A percentile compares a stretch with the other conserved stretches of the same genome.
Conservation (phyloP, 2,797 vertebrate species). For the Sciurus carolinensis region DNA sequence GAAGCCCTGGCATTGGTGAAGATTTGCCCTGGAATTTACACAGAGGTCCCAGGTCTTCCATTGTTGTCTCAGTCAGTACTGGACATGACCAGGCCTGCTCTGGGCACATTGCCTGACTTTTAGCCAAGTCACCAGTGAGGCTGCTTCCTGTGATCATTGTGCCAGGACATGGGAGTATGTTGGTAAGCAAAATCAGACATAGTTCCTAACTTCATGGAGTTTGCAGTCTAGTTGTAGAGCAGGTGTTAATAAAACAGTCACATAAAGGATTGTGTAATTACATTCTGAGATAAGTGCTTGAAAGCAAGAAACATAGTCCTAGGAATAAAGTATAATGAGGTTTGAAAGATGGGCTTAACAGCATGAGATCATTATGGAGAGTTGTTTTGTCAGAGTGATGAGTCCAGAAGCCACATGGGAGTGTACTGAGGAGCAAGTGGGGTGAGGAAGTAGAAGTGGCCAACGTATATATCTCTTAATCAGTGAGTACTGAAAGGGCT, state of each 20-base stretch:
- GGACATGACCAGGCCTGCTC: neutral
- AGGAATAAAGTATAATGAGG: constrained; percentile 66
- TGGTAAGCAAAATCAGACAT: constrained; percentile 31
- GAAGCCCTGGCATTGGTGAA: neutral
- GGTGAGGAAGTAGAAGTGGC: neutral
- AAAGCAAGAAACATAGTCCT: constrained; percentile 52
- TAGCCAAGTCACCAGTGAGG: neutral
- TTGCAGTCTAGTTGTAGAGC: constrained; percentile 18
- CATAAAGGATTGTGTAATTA: constrained; percentile 63
- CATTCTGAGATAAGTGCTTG: constrained; percentile 42
- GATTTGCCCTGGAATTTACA: neutral
- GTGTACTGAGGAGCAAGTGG: constrained; percentile 30
- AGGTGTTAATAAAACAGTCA: constrained; percentile 63
- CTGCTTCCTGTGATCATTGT: neutral
- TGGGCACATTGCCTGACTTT: constrained; percentile 40
- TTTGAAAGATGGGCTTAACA: constrained; percentile 71
- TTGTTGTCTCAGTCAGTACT: neutral
- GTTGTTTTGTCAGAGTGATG: constrained; percentile 65
- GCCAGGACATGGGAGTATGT: neutral
- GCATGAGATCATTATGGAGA: constrained; percentile 53
- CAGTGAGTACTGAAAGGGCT: neutral
- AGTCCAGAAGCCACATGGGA: constrained; percentile 12
- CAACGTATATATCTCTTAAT: constrained; percentile 3
- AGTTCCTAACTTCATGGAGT: constrained; percentile 27
- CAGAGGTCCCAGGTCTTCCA: neutral